A percentile compares a stretch with the other conserved stretches of the same genome.
These are phyloP conservation scores for Betta splendens DNA, from an alignment of 2,797 vertebrate species.

Conservation along the genomic window DNA sequence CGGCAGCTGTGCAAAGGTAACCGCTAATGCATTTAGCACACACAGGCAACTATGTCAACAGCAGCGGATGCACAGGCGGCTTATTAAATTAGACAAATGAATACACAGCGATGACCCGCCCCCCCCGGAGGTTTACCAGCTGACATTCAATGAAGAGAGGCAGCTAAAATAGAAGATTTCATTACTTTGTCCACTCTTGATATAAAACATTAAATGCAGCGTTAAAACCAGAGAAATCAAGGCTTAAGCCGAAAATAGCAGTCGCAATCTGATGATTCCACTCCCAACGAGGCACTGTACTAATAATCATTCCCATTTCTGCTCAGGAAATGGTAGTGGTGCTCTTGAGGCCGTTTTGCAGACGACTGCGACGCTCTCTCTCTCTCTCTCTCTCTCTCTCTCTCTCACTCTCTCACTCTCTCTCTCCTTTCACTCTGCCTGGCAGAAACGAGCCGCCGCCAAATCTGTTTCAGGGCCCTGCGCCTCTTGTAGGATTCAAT, in stretches of 20 bases:
- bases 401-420: constrained; percentile 67
- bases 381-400: constrained; percentile 66
- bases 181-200: constrained; percentile 33
- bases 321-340: constrained; percentile 60
- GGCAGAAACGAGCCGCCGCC: constrained; percentile 65
- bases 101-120: constrained; percentile 32
- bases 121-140: constrained; percentile 33
- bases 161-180: constrained; percentile 39
- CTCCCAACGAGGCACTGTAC: constrained; percentile 52
- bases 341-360: constrained; percentile 59
- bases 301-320: constrained; percentile 63
- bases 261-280: constrained; percentile 46
- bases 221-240: constrained; percentile 36
- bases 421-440: constrained; percentile 63
- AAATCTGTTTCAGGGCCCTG: constrained; percentile 71
- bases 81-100: constrained; percentile 46
- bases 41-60: constrained; percentile 44
- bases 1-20: constrained; percentile 57
- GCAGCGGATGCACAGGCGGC: constrained; percentile 12
- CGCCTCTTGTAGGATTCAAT: constrained; percentile 69
- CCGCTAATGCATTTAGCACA: constrained; percentile 38
- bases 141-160: constrained; percentile 31
- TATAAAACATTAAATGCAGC: constrained; percentile 31
- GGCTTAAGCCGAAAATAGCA: constrained; percentile 49
- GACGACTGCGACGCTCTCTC: constrained; percentile 67